Evolutionary conservation across 2,797 vertebrate species (phyloP), one percentile per base, ranked within the genome.

Genomic region (Sphaeramia orbicularis): DNA sequence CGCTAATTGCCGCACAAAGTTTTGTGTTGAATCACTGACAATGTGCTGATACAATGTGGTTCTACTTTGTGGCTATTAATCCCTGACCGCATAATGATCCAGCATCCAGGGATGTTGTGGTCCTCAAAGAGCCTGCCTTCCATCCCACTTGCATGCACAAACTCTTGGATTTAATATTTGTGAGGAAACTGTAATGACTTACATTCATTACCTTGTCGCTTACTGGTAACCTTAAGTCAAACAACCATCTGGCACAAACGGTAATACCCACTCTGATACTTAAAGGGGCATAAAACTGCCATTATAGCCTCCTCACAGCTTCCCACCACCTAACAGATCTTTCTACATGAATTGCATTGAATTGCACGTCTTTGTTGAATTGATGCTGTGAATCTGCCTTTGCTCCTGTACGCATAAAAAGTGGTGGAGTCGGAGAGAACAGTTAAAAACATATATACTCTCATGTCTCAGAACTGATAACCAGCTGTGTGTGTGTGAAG

Each of bases 11-110:
- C 45, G 45, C 1, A 14, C n/a, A 10, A 57, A 40, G 11, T 58
- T 76, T 68, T 72, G 38, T 66, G 61, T 78, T 68, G 55, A 81
- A 48, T 64, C 38, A 42, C 35, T 54, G 14, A 42, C n/a, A 56
- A 48, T 54, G 8, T 43, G n/a, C 12, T 65, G 21, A 61, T 69
- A 18, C 11, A 7, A 14, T 68, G 68, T 69, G 57, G 35, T 74
- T 47, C 19, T 59, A 65, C 63, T 76, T 74, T 70, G 40, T 18
- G 24, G 66, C 41, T 60, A 52, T 74, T 78, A 76, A 70, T 79
- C 40, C 30, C 58, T 69, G 37, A 63, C 51, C 10, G 0, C 47
- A 60, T 64, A 54, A 73, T 63, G 47, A 56, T 59, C 21, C 47
- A 16, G 27, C 41, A 54, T 70, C 24, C 11, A 54, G 37, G 61